Evolutionary conservation across 2,797 vertebrate species (phyloP), one percentile per base, ranked within the genome.

Genomic region (Glyptemys insculpta): DNA sequence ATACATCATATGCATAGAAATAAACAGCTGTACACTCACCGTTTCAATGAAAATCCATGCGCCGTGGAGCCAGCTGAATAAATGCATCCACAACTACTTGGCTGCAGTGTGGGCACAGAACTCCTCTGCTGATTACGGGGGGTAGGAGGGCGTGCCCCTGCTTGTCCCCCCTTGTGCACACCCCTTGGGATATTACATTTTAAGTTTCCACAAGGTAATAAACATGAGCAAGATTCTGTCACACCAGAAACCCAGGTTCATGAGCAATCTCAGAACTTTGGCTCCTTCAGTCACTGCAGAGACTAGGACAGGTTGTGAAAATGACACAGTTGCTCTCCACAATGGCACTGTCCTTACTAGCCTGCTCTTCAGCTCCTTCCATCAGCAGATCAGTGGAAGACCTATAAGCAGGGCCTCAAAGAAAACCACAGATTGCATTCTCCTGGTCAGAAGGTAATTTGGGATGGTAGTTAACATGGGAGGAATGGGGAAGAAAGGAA

Each of bases 101-200:
- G 29, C 29, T 59, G 57, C 3, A 6, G 27, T 29, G 27, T 27
- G 23, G 56, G 27, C 56, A 57, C 56, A 57, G 56, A 59, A 59
- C 6, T 29, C 14, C 57, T 59, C 57, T 3, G 29, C 54, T 8
- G 21, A 54, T 25, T 54, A 25, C 2, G 1, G 15, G 15, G 50
- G 15, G 47, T 11, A 3, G 14, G 5, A 21, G 23, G 23, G 54
- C 3, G 8, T 31, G 29, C 12, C 27, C 57, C 57, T 59, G 29
- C 12, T 59, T 59, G 27, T 59, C 29, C 29, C 54, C 27, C 57
- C 5, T 59, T 59, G 29, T 14, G 27, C 29, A 59, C 12, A 14
- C 57, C 88, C 91, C 27, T 86, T 85, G 68, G 41, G 41, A 12
- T 85, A 34, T 21, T 91, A 62, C n/a, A 86, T 95, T 95, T 89